Evolutionary conservation across 2,888 invertebrate genomes (phyloP), one percentile per base, ranked within the genome.

Genomic region (Drosophila greeni): DNA sequence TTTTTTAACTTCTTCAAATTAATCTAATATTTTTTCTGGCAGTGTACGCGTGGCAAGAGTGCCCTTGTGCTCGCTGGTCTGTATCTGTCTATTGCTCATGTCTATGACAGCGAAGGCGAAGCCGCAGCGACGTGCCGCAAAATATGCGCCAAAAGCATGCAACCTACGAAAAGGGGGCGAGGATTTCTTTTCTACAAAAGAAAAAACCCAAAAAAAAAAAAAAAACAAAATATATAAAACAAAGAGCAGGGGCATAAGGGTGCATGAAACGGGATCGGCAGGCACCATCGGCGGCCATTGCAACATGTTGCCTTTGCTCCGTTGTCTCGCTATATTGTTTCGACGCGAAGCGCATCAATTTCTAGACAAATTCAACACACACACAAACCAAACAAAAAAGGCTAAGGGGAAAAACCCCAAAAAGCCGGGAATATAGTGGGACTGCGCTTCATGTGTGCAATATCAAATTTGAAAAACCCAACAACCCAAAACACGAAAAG

Each of bases 281-380:
- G 26, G n/a, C 37, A 47, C 58, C 66, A 52, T 58, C 60, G 71
- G 56, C 60, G 71, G 56, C 66, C 23, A 20, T 80, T 68, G 73
- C 79, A 82, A 79, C 82, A 79, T 79, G 78, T 79, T 79, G 82
- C 71, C 79, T 52, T 59, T 70, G 52, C 65, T 53, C 31, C 58
- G 73, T 67, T 80, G 77, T 73, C 75, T 76, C 65, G 67, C 62
- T 74, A 67, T 80, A 78, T 78, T 78, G 82, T 76, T 78, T 78
- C 67, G 66, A 71, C 58, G 60, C 56, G 66, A 33, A 67, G 75
- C 77, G 75, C 80, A 80, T 80, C 80, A 82, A 82, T 82, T 81
- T 83, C 75, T 72, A 72, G 76, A 67, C 79, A 81, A 83, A 71
- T 75, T 78, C 66, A 73, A 74, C 60, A 29, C 47, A 59, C 42